Base-by-base conservation (phyloP, 2,888 invertebrate genomes). In the Bellardia bayeri region DNA sequence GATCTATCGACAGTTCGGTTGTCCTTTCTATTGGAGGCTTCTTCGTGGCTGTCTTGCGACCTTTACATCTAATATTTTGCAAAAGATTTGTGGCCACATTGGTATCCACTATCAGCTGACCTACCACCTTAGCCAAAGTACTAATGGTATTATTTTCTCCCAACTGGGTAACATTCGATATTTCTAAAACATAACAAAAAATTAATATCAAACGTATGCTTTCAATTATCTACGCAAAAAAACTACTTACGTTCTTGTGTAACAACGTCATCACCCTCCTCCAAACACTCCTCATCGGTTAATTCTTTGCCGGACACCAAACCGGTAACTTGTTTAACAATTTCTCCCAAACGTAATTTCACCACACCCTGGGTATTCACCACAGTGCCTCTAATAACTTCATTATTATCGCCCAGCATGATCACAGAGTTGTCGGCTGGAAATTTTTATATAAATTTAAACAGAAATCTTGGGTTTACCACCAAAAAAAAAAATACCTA, bases 141-240 rank as follows among this genome's bases (percentile, higher is more conserved):
- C 0, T 45, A 3, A 84, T 56, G 1, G 33, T 80, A 49, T 87
- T 87, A 61, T 78, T 68, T 9, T 87, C 72, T 0, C 87, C 87
- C 2, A 82, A 40, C 2, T 45, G 45, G 0, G 68, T 81, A 6
- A 71, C 58, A 68, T 81, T 51, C 33, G 75, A 76, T 13, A 23
- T 16, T 37, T 75, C 83, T 81, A 42, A 9, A 79, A 79, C 13
- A 23, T 1, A 33, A 37, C 2, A 2, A 61, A 61, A 5, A 6
- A 37, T 33, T 37, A 61, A 37, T 37, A 58, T 30, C 61, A 3
- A 11, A 11, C 16, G 3, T 8, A 58, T 11, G 5, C 4, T 58
- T 23, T 2, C 11, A n/a, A 1, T 11, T 56, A 30, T 9, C 33
- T 23, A 23, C 1, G 23, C 23, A 23, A 23, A 23, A n/a, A 49